Evolutionary conservation across 1,140 invertebrate species (phyloP).

Genomic region (Drosophila subpulchrella): DNA sequence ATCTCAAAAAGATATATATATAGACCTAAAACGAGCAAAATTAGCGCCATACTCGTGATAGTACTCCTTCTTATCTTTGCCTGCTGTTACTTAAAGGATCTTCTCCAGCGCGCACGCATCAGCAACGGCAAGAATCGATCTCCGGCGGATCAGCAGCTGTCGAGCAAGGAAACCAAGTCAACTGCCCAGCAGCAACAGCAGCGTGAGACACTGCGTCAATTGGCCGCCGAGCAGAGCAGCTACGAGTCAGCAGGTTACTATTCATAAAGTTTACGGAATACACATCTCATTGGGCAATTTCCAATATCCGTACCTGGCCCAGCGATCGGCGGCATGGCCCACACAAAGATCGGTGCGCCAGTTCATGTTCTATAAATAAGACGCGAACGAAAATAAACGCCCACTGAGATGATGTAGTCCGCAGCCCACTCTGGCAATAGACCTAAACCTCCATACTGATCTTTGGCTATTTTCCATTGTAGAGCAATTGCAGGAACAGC

Average conservation of each 20-base stretch:
- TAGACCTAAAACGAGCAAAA: conserved; percentile 41
- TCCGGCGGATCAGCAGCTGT: conserved; percentile 29
- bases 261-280: not conserved
- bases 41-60: conserved; percentile 51
- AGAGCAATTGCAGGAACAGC: conserved; percentile 77
- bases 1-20: conserved; percentile 27
- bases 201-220: conserved; percentile 55
- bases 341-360: conserved; percentile 60
- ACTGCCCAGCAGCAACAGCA: conserved; percentile 53
- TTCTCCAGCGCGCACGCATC: conserved; percentile 57
- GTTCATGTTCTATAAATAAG: conserved; percentile 75
- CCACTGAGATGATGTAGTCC: conserved; percentile 42
- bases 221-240: conserved; percentile 61
- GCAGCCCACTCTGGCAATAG: conserved; percentile 26
- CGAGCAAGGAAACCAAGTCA: conserved; percentile 25
- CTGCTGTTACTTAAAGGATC: conserved; percentile 67
- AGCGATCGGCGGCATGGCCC: conserved; percentile 24
- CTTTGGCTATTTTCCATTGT: conserved; percentile 24
- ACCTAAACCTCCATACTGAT: conserved; percentile 29
- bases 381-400: conserved; percentile 66
- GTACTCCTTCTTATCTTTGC: conserved; percentile 47
- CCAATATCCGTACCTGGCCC: conserved; percentile 50
- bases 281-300: conserved; percentile 23
- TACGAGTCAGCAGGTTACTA: conserved; percentile 60
- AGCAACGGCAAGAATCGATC: conserved; percentile 35